phyloP scores from a whole-genome alignment of 2,113 vertebrate genomes.

The Menura novaehollandiae region DNA sequence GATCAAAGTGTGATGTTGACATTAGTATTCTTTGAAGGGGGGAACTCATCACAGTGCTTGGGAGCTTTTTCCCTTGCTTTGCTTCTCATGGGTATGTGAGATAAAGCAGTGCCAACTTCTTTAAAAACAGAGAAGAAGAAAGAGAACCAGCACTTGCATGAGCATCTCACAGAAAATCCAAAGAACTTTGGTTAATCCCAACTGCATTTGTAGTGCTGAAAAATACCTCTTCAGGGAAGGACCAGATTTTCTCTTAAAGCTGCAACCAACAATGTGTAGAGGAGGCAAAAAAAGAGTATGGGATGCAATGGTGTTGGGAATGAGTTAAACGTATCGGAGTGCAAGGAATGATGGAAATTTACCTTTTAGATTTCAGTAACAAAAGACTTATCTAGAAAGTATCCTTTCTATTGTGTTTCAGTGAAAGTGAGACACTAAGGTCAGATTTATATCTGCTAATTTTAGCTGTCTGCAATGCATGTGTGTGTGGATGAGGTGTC shows the following conservation, averaged over 20 bases:
- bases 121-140: not conserved
- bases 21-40: not conserved
- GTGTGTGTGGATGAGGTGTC: not conserved
- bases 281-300: not conserved
- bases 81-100: not conserved
- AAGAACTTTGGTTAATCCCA: not conserved
- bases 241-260: not conserved
- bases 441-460: not conserved
- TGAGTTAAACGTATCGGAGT: not conserved
- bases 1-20: slow-evolving; percentile 17
- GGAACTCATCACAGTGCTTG: not conserved
- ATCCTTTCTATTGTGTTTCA: not conserved
- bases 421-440: not conserved
- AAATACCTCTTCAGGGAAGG: not conserved
- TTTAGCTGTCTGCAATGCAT: not conserved
- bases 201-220: not conserved
- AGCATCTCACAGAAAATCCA: not conserved
- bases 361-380: not conserved
- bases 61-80: not conserved
- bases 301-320: not conserved
- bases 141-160: not conserved
- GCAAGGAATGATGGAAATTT: not conserved
- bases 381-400: not conserved
- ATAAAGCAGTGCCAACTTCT: slow-evolving; percentile 1
- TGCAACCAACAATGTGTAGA: not conserved